These are phyloP conservation scores for Anticlea derivata DNA, from an alignment of 2,888 invertebrate species.

Conservation along the genomic window DNA sequence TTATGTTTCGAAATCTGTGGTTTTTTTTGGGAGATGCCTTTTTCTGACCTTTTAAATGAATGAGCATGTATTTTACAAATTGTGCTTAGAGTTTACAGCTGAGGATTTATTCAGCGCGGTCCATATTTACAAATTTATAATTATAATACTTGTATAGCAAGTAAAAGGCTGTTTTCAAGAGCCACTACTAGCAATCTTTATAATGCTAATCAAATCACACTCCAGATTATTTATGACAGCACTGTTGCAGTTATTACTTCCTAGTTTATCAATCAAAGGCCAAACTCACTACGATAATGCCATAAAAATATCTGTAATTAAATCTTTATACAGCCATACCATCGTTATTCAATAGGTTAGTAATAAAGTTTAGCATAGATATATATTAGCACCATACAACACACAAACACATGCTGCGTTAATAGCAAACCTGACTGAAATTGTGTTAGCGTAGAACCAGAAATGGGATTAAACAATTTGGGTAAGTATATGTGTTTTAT, in stretches of 20 bases:
- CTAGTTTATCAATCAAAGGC: slow-evolving; percentile 27
- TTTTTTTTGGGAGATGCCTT: slow-evolving; percentile 7
- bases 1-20: not conserved
- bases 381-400: slow-evolving; percentile 41
- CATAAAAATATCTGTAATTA: slow-evolving; percentile 17
- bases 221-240: slow-evolving; percentile 14
- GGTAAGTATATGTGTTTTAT: slow-evolving; percentile 11
- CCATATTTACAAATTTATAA: slow-evolving; percentile 11
- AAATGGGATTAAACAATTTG: slow-evolving; percentile 16
- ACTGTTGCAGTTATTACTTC: slow-evolving; percentile 21
- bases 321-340: slow-evolving; percentile 28
- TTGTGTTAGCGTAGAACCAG: slow-evolving; percentile 46
- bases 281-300: slow-evolving; percentile 40
- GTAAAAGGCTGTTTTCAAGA: slow-evolving; percentile 12
- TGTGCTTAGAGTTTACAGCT: slow-evolving; percentile 9
- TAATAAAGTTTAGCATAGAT: slow-evolving; percentile 32
- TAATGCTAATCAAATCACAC: slow-evolving; percentile 28
- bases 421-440: slow-evolving; percentile 49
- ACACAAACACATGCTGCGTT: slow-evolving; percentile 44
- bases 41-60: slow-evolving; percentile 4
- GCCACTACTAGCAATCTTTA: slow-evolving; percentile 31
- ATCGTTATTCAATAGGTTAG: slow-evolving; percentile 10
- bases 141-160: slow-evolving; percentile 12
- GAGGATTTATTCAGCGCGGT: slow-evolving; percentile 3
- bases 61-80: slow-evolving; percentile 15